Evolutionary conservation across 2,113 vertebrate species (phyloP).

Genomic region (Steatornis caripensis): DNA sequence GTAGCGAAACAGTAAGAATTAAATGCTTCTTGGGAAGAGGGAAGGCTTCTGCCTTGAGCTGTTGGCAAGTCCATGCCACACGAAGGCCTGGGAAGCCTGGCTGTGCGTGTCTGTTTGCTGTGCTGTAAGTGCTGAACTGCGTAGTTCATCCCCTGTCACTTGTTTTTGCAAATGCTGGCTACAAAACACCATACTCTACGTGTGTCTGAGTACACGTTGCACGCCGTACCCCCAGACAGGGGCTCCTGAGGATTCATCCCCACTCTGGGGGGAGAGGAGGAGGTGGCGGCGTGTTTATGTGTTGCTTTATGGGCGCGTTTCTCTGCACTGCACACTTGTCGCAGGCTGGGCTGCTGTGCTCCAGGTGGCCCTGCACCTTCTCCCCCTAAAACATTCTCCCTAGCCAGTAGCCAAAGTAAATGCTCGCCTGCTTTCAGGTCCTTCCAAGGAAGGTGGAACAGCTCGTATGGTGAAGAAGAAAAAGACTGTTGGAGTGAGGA

Average conservation of each 20-base stretch:
- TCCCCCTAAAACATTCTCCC: not conserved
- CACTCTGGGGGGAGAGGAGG: not conserved
- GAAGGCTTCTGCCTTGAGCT: not conserved
- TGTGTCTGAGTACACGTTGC: accelerated
- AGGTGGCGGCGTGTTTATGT: accelerated
- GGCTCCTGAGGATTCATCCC: not conserved
- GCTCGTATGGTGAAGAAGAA: slow-evolving; percentile 27
- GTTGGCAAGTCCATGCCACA: not conserved
- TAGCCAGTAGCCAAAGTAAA: not conserved
- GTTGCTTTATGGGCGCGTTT: accelerated
- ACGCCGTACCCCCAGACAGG: accelerated
- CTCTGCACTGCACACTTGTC: accelerated
- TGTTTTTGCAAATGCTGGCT: not conserved
- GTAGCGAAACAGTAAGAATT: not conserved
- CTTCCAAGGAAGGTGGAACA: slow-evolving; percentile 10
- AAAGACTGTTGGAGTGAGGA: slow-evolving; percentile 76
- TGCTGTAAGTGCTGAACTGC: no score
- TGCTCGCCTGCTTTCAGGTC: slow-evolving; percentile 45
- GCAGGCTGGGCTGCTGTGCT: not conserved
- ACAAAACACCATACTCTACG: not conserved
- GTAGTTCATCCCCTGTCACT: not conserved
- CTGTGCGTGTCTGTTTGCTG: not conserved
- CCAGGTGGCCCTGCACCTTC: not conserved
- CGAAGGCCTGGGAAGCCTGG: not conserved
- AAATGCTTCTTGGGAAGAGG: not conserved